These are phyloP conservation scores for Drosophila nigricruria DNA, from an alignment of 2,888 invertebrate species.

Conservation along the genomic window DNA sequence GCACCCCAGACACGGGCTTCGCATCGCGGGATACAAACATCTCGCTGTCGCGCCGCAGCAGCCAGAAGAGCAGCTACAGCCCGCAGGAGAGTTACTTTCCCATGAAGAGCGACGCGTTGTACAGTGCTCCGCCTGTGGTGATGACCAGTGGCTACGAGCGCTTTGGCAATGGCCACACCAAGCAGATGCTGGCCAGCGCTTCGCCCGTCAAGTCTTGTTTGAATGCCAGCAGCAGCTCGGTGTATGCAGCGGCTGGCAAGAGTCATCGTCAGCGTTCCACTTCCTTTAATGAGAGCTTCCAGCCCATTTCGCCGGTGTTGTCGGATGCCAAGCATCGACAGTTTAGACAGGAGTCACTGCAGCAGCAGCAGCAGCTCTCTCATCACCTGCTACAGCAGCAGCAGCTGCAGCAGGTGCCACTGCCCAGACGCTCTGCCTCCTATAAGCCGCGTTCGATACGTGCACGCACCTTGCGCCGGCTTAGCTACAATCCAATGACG, in stretches of 20 bases:
- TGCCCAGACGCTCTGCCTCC: conserved; percentile 64
- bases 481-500: conserved; percentile 87
- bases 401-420: conserved; percentile 36
- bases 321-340: conserved; percentile 61
- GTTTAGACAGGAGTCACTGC: conserved; percentile 56
- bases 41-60: conserved; percentile 85
- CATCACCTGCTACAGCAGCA: conserved; percentile 19
- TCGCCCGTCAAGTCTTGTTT: conserved; percentile 81
- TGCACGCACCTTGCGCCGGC: conserved; percentile 86
- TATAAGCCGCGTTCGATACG: conserved; percentile 86
- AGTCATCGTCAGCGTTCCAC: conserved; percentile 85
- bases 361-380: conserved; percentile 28
- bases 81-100: conserved; percentile 83
- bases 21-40: conserved; percentile 85
- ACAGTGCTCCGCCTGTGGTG: conserved; percentile 67
- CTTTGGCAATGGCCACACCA: conserved; percentile 66
- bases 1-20: conserved; percentile 85
- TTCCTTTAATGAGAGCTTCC: conserved; percentile 86
- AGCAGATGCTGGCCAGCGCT: conserved; percentile 71
- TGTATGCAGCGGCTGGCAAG: conserved; percentile 70
- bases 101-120: conserved; percentile 61
- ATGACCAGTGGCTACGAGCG: conserved; percentile 74
- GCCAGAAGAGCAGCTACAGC: conserved; percentile 85
- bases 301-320: conserved; percentile 82
- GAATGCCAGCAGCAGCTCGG: conserved; percentile 80